Evolutionary conservation across 2,113 vertebrate species (phyloP), one percentile per base, ranked within the genome.

Genomic region (Callorhinus ursinus): DNA sequence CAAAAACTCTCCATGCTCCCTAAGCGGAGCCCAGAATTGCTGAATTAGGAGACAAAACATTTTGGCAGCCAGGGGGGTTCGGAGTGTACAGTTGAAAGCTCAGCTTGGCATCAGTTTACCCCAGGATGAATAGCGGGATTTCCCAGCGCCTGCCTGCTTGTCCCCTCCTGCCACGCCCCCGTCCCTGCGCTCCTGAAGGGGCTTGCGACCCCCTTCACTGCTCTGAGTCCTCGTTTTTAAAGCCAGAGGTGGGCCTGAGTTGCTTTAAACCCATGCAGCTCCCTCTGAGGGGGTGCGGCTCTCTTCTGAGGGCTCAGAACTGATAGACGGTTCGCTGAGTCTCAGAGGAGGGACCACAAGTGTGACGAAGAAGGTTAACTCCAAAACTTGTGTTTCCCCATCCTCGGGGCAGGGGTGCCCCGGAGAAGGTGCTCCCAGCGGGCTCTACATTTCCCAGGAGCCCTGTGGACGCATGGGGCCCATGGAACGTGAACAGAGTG

Each of bases 51-150:
- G 16, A 90, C 95, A 96, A 99, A 98, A 98, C 88, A 92, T 97
- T 99, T 99, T 99, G 99, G 99, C 99, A 99, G 99, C 99, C n/a
- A 71, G 91, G 93, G 95, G 96, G 95, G 98, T 98, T 98, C 98
- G 98, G 98, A 98, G 98, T 99, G 98, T 99, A 99, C 95, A 71
- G 98, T 98, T 98, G 98, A 98, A 98, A 98, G 98, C 97, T 98
- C 51, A 15, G 96, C 98, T 98, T 98, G 98, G 98, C 98, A 98
- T 99, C 98, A 89, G 98, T 98, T 98, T 99, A 98, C 98, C 99
- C 99, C 99, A 99, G 98, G 98, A 98, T 98, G 96, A 88, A 98
- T 98, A 96, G 94, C 24, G 8, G n/a, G n/a, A 71, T 33, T 55
- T 53, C 15, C 33, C 33, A 33, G 19, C 9, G 6, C 21, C 14